These are phyloP conservation scores for Prionailurus bengalensis DNA, from an alignment of 2,113 vertebrate species.

Conservation along the genomic window DNA sequence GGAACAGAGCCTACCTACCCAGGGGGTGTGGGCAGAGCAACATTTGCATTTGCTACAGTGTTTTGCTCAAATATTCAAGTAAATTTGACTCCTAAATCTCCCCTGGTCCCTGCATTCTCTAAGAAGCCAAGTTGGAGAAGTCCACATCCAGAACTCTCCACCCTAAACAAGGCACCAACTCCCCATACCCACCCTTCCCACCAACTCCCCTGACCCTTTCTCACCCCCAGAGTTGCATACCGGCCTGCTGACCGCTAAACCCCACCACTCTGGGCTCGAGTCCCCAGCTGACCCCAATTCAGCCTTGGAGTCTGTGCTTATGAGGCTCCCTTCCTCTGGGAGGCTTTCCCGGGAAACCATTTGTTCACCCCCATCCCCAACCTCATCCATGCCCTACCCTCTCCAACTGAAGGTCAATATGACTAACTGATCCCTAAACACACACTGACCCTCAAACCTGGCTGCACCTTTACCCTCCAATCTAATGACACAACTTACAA, in stretches of 20 bases:
- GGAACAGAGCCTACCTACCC: background rate
- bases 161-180: background rate
- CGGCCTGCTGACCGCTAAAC: background rate
- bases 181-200: background rate
- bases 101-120: background rate
- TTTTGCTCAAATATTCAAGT: conserved; percentile 17
- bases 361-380: background rate
- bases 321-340: background rate
- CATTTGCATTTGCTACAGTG: background rate
- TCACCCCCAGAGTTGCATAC: background rate
- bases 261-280: rapidly evolving
- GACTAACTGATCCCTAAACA: background rate
- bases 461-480: background rate
- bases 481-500: background rate
- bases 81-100: background rate
- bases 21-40: background rate
- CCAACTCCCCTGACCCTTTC: background rate
- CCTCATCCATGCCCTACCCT: background rate
- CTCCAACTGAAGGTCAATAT: background rate
- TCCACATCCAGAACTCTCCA: background rate
- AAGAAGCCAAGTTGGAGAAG: conserved; percentile 2
- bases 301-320: background rate
- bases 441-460: background rate
- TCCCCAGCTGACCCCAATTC: background rate
- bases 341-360: background rate